Conservation (phyloP, 2,888 invertebrate species). For the Hedya salicella region DNA sequence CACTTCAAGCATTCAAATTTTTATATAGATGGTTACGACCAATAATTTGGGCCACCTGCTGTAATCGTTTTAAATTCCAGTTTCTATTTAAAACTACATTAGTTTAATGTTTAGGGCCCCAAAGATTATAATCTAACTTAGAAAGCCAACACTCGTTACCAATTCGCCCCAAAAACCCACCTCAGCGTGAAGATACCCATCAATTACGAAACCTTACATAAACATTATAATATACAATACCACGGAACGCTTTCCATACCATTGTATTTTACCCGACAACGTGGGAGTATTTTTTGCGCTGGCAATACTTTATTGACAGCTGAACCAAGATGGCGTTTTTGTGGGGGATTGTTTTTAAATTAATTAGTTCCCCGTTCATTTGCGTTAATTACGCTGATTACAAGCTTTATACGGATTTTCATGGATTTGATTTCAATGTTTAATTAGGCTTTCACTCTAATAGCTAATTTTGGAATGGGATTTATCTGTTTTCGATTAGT, state of each 20-base stretch:
- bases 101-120: background rate
- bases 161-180: constrained; percentile 16
- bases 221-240: constrained; percentile 21
- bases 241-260: constrained; percentile 26
- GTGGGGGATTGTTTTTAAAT: constrained; percentile 1
- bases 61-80: background rate
- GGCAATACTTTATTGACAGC: constrained; percentile 23
- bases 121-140: constrained; percentile 11
- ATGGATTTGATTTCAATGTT: background rate
- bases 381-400: constrained; percentile 15
- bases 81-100: background rate
- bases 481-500: background rate
- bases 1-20: too few relatives aligned
- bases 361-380: constrained; percentile 22
- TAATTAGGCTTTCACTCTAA: background rate
- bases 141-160: constrained; percentile 12
- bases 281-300: constrained; percentile 16
- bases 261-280: constrained; percentile 14
- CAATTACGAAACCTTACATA: constrained; percentile 28
- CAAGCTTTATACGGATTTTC: background rate
- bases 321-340: constrained; percentile 24
- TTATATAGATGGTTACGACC: too few relatives aligned
- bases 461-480: background rate
- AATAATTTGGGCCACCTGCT: background rate
- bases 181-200: constrained; percentile 19